Percentiles rank a stretch among this genome's conserved stretches.
phyloP scores from a whole-genome alignment of 2,113 vertebrate genomes.

The Callionymus lyra region DNA sequence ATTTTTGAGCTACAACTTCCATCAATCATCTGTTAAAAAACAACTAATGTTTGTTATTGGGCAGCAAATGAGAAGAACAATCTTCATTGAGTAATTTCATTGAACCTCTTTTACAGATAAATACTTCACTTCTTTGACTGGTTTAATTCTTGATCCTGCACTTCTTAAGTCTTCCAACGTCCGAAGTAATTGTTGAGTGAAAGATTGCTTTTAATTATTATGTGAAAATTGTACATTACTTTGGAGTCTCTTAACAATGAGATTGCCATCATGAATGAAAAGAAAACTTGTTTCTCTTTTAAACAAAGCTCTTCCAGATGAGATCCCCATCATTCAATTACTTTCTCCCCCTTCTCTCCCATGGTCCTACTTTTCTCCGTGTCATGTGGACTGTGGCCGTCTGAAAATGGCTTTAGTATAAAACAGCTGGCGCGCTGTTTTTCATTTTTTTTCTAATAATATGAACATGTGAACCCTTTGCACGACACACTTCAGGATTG shows the following conservation, averaged over 20 bases:
- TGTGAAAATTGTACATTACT: too few species aligned
- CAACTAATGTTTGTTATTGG: too few species aligned
- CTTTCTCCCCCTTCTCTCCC: background rate
- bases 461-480: constrained; percentile 28
- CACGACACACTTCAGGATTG: constrained; percentile 19
- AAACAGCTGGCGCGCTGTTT: background rate
- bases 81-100: too few species aligned
- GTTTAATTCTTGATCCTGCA: too few species aligned
- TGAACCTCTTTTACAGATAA: too few species aligned
- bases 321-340: constrained; percentile 8
- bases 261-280: constrained; percentile 32
- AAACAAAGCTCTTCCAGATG: constrained; percentile 53
- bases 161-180: too few species aligned
- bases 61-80: too few species aligned
- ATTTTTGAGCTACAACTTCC: too few species aligned
- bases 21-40: too few species aligned
- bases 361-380: constrained; percentile 1
- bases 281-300: constrained; percentile 33
- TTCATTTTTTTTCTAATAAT: background rate
- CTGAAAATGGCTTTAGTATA: constrained; percentile 31
- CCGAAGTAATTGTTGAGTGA: too few species aligned
- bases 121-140: too few species aligned
- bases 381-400: constrained; percentile 6
- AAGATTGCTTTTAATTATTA: too few species aligned
- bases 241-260: background rate